Percentiles rank a stretch among this genome's conserved stretches.
Evolutionary conservation across 2,888 invertebrate species (phyloP).

Genomic region (Chymomyza amoena): DNA sequence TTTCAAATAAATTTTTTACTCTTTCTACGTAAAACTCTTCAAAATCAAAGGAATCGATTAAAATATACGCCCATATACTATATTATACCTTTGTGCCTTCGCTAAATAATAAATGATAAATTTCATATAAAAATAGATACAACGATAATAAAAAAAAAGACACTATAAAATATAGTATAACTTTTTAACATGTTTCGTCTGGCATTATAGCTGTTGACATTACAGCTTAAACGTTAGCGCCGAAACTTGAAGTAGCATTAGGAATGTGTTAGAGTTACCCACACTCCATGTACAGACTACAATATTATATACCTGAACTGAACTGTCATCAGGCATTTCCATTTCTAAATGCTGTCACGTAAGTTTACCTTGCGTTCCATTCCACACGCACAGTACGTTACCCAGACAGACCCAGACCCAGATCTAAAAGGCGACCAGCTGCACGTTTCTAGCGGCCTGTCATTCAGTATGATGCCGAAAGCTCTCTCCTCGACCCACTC

Average conservation of each 20-base stretch:
- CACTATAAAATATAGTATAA: too few species aligned
- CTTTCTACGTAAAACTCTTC: too few species aligned
- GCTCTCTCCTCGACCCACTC: neutral
- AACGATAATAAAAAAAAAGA: too few species aligned
- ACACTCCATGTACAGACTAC: neutral
- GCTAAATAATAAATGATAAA: too few species aligned
- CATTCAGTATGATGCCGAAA: neutral
- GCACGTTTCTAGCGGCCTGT: neutral
- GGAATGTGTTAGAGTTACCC: neutral
- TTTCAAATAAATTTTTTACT: too few species aligned
- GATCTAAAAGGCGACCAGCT: neutral
- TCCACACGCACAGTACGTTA: neutral
- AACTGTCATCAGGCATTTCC: neutral
- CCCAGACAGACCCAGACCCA: neutral
- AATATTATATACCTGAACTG: neutral
- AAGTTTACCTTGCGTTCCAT: neutral
- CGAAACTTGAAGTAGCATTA: neutral
- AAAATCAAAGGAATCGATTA: too few species aligned
- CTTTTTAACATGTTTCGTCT: neutral
- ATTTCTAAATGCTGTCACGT: neutral
- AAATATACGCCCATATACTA: too few species aligned
- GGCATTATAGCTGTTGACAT: neutral
- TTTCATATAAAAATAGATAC: too few species aligned
- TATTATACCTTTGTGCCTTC: too few species aligned
- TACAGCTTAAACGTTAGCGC: neutral